These are phyloP conservation scores for Heliconius congener DNA, from an alignment of 1,140 invertebrate species.

Conservation along the genomic window DNA sequence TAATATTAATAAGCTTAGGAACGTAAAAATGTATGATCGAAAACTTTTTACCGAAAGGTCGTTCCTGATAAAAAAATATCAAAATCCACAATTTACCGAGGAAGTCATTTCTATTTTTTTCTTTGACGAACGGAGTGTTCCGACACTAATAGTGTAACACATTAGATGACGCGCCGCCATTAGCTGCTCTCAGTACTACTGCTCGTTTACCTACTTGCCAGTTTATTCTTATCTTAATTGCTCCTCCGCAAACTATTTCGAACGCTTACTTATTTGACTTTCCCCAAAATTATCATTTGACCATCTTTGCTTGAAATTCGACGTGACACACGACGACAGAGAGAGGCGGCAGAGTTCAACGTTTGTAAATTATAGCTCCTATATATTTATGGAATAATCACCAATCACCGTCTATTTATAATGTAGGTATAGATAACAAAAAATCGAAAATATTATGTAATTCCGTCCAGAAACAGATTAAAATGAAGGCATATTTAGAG, in stretches of 20 bases:
- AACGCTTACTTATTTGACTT: background rate
- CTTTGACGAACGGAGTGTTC: background rate
- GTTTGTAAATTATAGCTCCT: background rate
- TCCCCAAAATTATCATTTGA: background rate
- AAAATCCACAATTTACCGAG: background rate
- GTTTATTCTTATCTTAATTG: slow-evolving; percentile 17
- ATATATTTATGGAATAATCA: too few relatives aligned
- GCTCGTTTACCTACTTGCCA: background rate
- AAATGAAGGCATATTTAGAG: too few relatives aligned
- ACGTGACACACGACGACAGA: too few relatives aligned
- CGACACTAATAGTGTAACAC: slow-evolving; percentile 7
- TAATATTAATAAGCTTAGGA: too few relatives aligned
- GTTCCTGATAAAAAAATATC: background rate
- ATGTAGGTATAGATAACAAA: too few relatives aligned
- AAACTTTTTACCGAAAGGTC: background rate
- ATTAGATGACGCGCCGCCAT: slow-evolving; percentile 23
- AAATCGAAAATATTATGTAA: too few relatives aligned
- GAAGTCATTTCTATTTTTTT: background rate
- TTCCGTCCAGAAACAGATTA: too few relatives aligned
- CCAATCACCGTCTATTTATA: too few relatives aligned
- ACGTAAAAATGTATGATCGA: too few relatives aligned
- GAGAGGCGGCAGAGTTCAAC: too few relatives aligned
- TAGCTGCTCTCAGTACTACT: slow-evolving; percentile 14
- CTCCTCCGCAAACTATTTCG: slow-evolving; percentile 11
- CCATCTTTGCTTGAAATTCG: background rate